Percentiles rank a stretch among this genome's conserved stretches.
Evolutionary conservation across 2,888 invertebrate species (phyloP).

Genomic region (Auanema sp.): DNA sequence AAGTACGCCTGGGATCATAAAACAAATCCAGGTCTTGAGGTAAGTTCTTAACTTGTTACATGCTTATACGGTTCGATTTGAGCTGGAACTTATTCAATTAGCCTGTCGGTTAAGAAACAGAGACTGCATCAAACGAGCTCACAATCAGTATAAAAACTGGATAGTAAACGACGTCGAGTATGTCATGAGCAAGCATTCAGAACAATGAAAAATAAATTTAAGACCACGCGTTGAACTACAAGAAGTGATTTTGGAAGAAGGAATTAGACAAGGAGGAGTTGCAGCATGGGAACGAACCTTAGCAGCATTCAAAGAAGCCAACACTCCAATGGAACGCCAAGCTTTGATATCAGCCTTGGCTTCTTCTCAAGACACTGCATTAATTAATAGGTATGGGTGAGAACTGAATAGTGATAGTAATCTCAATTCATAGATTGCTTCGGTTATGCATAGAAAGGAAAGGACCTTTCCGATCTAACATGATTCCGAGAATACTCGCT

Average conservation of each 20-base stretch:
- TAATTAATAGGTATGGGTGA: constrained; percentile 17
- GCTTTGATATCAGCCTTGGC: constrained; percentile 43
- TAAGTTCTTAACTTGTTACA: background rate
- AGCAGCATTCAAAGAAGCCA: constrained; percentile 2
- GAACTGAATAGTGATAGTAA: background rate
- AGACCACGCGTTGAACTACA: constrained; percentile 40
- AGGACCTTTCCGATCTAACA: constrained; percentile 36
- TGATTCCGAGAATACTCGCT: constrained; percentile 35
- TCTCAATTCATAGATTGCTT: constrained; percentile 29
- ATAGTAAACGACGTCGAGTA: constrained; percentile 21
- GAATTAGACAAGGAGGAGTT: constrained; percentile 40
- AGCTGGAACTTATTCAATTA: constrained; percentile 38
- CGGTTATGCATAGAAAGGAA: constrained; percentile 35
- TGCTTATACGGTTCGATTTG: constrained; percentile 5
- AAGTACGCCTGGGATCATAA: constrained; percentile 44
- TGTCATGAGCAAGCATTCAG: constrained; percentile 4
- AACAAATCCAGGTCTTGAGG: constrained; percentile 22
- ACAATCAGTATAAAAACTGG: constrained; percentile 41
- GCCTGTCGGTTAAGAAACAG: constrained; percentile 44
- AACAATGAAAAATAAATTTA: constrained; percentile 5
- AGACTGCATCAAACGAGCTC: constrained; percentile 46
- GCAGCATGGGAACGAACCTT: constrained; percentile 44
- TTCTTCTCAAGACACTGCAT: constrained; percentile 31
- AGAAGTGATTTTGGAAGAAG: constrained; percentile 46
- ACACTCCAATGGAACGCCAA: constrained; percentile 38